Percentiles rank a stretch among this genome's conserved stretches.
phyloP scores from a whole-genome alignment of 2,113 vertebrate species.

The Pteronura brasiliensis region DNA sequence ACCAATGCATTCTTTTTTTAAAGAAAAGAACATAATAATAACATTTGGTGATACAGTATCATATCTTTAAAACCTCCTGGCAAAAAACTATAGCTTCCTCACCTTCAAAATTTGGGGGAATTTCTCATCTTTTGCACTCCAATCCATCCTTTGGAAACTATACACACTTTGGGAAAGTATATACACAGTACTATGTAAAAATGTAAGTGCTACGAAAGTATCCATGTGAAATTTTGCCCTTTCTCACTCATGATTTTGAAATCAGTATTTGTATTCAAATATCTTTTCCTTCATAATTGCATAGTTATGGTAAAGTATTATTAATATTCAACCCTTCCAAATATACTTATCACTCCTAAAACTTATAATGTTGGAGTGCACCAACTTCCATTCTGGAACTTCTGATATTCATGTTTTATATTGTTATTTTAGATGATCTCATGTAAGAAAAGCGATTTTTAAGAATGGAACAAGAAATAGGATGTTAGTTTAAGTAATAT shows the following conservation, averaged over 20 bases:
- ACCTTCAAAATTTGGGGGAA: not conserved
- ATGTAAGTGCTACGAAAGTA: not conserved
- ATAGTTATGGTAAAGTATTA: not conserved
- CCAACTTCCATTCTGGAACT: not conserved
- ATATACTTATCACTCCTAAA: not conserved
- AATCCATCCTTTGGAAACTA: not conserved
- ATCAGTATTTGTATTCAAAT: not conserved
- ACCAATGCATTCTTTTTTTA: not conserved
- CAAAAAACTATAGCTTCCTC: not conserved
- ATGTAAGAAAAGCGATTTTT: not conserved
- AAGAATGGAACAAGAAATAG: not conserved
- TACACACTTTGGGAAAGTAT: not conserved
- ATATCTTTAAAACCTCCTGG: not conserved
- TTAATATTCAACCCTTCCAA: not conserved
- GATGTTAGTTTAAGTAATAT: not conserved
- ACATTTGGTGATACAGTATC: not conserved
- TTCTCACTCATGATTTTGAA: not conserved
- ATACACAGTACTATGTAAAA: not conserved
- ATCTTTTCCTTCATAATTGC: not conserved
- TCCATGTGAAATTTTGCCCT: not conserved
- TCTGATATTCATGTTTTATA: not conserved
- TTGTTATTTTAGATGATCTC: not conserved
- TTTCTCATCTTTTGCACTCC: not conserved
- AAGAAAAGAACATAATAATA: not conserved
- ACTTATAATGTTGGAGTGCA: not conserved